These are phyloP conservation scores for Arge pagana DNA, from an alignment of 2,888 invertebrate genomes.

Conservation along the genomic window DNA sequence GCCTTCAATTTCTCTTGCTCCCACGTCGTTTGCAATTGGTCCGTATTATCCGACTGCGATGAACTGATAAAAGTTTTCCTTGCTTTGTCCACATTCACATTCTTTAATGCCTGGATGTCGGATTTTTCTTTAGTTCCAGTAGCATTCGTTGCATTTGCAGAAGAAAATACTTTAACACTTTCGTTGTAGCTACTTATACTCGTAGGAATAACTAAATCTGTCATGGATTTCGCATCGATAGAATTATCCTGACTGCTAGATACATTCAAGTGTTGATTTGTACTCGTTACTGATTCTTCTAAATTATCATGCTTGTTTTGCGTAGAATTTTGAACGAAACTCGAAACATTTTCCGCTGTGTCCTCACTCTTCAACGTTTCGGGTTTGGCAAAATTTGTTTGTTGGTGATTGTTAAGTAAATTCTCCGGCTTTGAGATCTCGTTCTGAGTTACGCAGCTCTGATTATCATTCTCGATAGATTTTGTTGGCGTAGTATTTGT, in stretches of 20 bases:
- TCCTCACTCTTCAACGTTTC: constrained; percentile 48
- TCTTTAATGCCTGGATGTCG: not conserved
- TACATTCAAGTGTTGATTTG: constrained; percentile 31
- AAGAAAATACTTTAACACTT: no score
- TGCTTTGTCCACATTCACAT: constrained; percentile 7
- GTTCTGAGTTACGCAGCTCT: not conserved
- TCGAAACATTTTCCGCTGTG: constrained; percentile 46
- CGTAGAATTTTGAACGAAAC: constrained; percentile 37
- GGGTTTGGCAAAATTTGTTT: constrained; percentile 46
- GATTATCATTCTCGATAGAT: constrained; percentile 25
- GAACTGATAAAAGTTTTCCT: constrained; percentile 6
- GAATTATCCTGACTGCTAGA: constrained; percentile 31
- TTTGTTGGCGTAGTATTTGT: constrained; percentile 28
- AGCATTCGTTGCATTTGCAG: no score
- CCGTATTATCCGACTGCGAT: constrained; percentile 25
- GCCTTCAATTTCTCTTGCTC: constrained; percentile 53
- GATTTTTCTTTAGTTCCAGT: constrained; percentile 5
- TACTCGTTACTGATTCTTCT: constrained; percentile 31
- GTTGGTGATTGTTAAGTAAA: constrained; percentile 37
- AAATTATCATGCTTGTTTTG: constrained; percentile 33
- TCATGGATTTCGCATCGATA: constrained; percentile 15
- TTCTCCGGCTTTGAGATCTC: not conserved
- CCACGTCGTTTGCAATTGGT: constrained; percentile 48
- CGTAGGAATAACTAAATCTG: constrained; percentile 26
- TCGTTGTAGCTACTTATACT: constrained; percentile 26